Evolutionary conservation across 2,888 invertebrate genomes (phyloP).

Genomic region (Aleiodes leptofemur): DNA sequence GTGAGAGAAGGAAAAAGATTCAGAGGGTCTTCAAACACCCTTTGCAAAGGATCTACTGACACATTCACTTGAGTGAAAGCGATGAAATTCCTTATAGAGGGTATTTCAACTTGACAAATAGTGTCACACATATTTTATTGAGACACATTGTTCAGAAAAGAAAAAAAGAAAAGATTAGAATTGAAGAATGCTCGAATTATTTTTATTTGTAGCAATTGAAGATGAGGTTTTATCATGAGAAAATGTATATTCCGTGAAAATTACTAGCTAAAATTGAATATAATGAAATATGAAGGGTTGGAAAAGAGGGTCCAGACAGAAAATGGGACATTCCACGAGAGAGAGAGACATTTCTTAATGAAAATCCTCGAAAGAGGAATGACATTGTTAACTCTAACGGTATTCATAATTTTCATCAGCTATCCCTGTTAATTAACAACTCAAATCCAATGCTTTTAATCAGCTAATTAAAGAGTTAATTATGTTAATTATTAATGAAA

Average conservation of each 20-base stretch:
- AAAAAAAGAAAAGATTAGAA: neutral
- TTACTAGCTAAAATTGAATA: constrained; percentile 3
- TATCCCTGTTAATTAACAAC: neutral
- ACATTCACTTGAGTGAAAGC: neutral
- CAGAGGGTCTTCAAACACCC: too few relatives aligned
- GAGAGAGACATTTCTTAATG: neutral
- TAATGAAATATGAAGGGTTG: neutral
- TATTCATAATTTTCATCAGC: neutral
- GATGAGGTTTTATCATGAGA: neutral
- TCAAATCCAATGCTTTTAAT: neutral
- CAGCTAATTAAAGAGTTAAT: neutral
- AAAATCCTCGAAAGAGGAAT: constrained; percentile 2
- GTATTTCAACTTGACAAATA: neutral
- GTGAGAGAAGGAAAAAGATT: too few relatives aligned
- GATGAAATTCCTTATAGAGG: neutral
- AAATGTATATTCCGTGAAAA: neutral
- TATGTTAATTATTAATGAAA: neutral
- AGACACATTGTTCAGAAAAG: neutral
- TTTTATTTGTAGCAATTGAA: neutral
- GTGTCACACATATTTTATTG: neutral
- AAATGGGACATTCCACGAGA: neutral
- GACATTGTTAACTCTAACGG: neutral
- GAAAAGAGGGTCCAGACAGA: neutral
- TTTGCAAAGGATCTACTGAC: constrained; percentile 5
- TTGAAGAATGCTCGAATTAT: neutral